phyloP scores from a whole-genome alignment of 2,113 vertebrate species.

The Brachypteracias leptosomus region DNA sequence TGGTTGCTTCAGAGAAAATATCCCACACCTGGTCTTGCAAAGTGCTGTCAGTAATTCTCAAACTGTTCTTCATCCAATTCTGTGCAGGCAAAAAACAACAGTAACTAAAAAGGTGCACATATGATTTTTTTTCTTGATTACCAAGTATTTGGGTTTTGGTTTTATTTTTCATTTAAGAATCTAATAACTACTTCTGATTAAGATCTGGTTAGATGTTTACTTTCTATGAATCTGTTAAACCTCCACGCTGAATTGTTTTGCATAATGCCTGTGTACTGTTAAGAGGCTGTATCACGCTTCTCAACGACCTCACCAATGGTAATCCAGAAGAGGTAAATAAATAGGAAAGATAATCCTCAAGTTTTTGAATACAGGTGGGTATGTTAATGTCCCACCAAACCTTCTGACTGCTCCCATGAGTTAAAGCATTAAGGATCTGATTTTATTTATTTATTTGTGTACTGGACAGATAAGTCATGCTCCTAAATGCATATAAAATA shows the following conservation, averaged over 20 bases:
- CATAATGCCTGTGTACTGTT: neutral
- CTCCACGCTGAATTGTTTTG: neutral
- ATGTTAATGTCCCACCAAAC: neutral
- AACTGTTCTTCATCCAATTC: slow-evolving; percentile 98
- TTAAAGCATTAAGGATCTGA: neutral
- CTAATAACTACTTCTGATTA: neutral
- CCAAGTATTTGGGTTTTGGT: neutral
- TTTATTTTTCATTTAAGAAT: neutral
- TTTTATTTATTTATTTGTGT: neutral
- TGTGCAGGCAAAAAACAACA: slow-evolving; percentile 35
- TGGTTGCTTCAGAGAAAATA: slow-evolving; percentile 81
- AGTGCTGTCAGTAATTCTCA: slow-evolving; percentile 77
- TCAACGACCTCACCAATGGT: neutral
- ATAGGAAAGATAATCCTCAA: neutral
- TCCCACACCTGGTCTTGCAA: slow-evolving; percentile 90
- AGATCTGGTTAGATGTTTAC: neutral
- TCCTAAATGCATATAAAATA: neutral
- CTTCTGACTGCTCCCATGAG: neutral
- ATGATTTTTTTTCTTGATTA: neutral
- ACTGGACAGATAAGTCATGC: neutral
- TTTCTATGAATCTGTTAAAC: neutral
- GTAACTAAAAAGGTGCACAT: neutral
- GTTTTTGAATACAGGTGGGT: neutral
- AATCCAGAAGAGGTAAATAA: neutral
- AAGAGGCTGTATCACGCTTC: neutral